Percentiles rank a stretch among this genome's conserved stretches.
phyloP scores from a whole-genome alignment of 2,888 invertebrate species.

The Athalia circularis region DNA sequence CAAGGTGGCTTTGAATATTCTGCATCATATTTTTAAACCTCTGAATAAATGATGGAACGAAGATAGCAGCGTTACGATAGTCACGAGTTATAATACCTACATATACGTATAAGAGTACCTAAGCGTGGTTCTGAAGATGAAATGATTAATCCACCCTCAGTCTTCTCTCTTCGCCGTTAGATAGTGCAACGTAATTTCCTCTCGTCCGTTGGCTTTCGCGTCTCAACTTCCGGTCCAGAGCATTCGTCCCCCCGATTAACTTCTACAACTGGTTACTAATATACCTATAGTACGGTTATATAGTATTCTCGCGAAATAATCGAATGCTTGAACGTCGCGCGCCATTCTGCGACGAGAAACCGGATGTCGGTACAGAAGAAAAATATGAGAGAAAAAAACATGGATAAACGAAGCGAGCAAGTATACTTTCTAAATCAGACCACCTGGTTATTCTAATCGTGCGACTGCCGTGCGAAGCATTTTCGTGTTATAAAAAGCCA shows the following conservation, averaged over 20 bases:
- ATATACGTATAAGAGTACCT: not conserved
- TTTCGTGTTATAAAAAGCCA: not conserved
- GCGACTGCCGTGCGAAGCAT: conserved; percentile 17
- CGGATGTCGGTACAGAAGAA: not conserved
- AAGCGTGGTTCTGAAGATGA: conserved; percentile 11
- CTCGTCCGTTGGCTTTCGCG: conserved; percentile 40
- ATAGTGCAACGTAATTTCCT: conserved; percentile 40
- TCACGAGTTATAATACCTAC: not conserved
- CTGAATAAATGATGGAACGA: no score
- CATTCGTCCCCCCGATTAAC: not conserved
- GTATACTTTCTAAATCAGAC: conserved; percentile 26
- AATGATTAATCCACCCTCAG: conserved; percentile 37
- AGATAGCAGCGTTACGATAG: no score
- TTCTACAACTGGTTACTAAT: not conserved
- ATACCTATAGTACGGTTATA: not conserved
- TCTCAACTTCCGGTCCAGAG: conserved; percentile 42
- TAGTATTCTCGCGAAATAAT: conserved; percentile 31
- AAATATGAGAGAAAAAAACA: not conserved
- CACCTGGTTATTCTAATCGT: conserved; percentile 36
- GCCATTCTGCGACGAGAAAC: not conserved
- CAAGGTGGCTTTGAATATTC: no score
- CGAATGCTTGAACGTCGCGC: conserved; percentile 3
- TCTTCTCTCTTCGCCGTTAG: not conserved
- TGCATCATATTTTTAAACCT: no score
- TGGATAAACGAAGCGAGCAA: not conserved